Evolutionary conservation across 2,888 invertebrate species (phyloP).

Genomic region (Phragmatobia fuliginosa): DNA sequence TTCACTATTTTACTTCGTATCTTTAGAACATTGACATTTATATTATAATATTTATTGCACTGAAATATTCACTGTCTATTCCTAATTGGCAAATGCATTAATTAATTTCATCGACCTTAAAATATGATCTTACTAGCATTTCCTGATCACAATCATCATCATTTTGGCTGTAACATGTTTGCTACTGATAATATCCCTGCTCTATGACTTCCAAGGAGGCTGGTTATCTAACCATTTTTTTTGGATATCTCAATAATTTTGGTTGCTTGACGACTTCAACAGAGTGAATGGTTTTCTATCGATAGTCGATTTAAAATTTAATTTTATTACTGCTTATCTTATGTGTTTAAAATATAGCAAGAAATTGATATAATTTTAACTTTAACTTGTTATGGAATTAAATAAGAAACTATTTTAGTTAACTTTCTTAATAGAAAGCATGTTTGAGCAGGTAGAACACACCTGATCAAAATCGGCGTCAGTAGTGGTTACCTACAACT

Average conservation of each 20-base stretch:
- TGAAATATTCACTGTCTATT: background rate
- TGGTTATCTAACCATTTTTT: too few relatives aligned
- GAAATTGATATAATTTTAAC: background rate
- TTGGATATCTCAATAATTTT: too few relatives aligned
- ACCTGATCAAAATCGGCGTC: background rate
- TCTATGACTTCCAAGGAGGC: too few relatives aligned
- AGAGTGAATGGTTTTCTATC: background rate
- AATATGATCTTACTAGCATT: background rate
- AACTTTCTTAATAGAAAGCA: background rate
- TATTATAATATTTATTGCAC: too few relatives aligned
- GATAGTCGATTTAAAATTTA: background rate
- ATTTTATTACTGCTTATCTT: background rate
- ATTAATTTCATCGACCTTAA: background rate
- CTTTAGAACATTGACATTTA: slow-evolving; percentile 19
- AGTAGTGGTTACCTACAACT: background rate
- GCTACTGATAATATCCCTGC: too few relatives aligned
- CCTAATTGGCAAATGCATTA: background rate
- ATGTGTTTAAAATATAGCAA: background rate
- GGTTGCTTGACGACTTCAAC: background rate
- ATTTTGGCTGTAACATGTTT: background rate
- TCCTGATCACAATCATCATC: background rate
- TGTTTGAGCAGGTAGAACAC: background rate
- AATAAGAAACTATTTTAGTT: too few relatives aligned
- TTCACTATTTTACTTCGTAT: slow-evolving; percentile 29
- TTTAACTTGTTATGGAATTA: background rate